Conservation (phyloP, 2,113 vertebrate genomes). For the Laterallus jamaicensis region DNA sequence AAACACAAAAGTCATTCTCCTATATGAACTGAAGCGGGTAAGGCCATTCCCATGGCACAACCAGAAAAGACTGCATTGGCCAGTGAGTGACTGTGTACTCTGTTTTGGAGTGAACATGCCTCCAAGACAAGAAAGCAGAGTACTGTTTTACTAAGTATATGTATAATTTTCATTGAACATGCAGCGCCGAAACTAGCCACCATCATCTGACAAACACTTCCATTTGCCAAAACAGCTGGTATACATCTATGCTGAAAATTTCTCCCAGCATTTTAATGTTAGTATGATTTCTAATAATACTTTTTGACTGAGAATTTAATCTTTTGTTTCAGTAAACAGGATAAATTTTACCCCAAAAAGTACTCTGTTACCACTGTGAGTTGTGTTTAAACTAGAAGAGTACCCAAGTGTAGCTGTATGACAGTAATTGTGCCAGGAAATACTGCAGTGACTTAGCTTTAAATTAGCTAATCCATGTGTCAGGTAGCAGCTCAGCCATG, state of each 20-base stretch:
- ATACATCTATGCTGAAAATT: neutral
- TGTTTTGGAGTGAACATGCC: neutral
- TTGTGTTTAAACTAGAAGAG: neutral
- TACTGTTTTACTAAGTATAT: neutral
- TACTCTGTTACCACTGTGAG: neutral
- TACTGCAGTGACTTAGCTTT: neutral
- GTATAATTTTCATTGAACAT: neutral
- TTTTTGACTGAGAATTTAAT: neutral
- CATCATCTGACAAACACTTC: neutral
- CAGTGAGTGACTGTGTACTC: neutral
- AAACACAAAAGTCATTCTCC: neutral
- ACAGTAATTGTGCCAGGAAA: neutral
- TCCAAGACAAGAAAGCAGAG: neutral
- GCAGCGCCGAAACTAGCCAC: neutral
- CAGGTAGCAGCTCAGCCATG: neutral
- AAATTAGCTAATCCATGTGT: neutral
- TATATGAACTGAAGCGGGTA: rapidly evolving
- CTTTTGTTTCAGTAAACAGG: neutral
- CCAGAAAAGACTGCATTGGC: neutral
- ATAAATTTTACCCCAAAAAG: neutral
- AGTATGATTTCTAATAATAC: neutral
- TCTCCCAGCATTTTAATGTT: neutral
- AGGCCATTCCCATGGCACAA: neutral
- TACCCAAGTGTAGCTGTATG: neutral
- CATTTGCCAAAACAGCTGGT: neutral